A percentile compares a stretch with the other conserved stretches of the same genome.
These are phyloP conservation scores for Heliconius hewitsoni DNA, from an alignment of 1,140 invertebrate genomes.

Conservation along the genomic window DNA sequence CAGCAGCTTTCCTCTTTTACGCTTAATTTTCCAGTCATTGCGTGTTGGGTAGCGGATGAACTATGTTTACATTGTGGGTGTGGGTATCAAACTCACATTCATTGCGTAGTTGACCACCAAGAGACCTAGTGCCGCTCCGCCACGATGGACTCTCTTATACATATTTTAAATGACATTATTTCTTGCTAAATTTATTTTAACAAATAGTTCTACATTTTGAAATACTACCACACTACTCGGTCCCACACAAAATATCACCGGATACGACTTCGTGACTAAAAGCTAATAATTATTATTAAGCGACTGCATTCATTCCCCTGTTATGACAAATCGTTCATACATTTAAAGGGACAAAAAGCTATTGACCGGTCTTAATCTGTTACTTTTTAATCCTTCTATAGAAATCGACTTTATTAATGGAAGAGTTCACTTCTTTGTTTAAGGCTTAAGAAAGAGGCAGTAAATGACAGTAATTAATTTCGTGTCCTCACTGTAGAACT, in stretches of 20 bases:
- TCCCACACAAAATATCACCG: slow-evolving; percentile 11
- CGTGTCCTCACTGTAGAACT: background rate
- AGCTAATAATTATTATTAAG: slow-evolving; percentile 25
- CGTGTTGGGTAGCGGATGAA: too few species aligned
- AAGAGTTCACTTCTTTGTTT: slow-evolving; percentile 1
- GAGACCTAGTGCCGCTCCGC: too few species aligned
- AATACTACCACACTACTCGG: background rate
- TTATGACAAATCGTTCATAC: slow-evolving; percentile 25
- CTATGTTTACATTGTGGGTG: too few species aligned
- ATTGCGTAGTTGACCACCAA: too few species aligned
- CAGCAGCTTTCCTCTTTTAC: too few species aligned
- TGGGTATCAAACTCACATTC: too few species aligned
- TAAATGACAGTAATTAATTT: slow-evolving; percentile 1
- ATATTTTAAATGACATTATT: background rate
- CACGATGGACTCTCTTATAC: too few species aligned
- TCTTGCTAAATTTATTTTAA: background rate
- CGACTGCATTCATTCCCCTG: slow-evolving; percentile 23
- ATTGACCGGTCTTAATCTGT: slow-evolving; percentile 12
- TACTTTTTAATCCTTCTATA: slow-evolving; percentile 15
- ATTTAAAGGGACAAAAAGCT: slow-evolving; percentile 10
- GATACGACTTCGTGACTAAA: slow-evolving; percentile 23
- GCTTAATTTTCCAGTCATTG: too few species aligned
- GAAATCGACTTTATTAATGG: slow-evolving; percentile 12
- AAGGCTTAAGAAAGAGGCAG: background rate
- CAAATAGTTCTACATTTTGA: background rate